These are phyloP conservation scores for Cosmopolites sordidus DNA, from an alignment of 2,888 invertebrate genomes.

Conservation along the genomic window DNA sequence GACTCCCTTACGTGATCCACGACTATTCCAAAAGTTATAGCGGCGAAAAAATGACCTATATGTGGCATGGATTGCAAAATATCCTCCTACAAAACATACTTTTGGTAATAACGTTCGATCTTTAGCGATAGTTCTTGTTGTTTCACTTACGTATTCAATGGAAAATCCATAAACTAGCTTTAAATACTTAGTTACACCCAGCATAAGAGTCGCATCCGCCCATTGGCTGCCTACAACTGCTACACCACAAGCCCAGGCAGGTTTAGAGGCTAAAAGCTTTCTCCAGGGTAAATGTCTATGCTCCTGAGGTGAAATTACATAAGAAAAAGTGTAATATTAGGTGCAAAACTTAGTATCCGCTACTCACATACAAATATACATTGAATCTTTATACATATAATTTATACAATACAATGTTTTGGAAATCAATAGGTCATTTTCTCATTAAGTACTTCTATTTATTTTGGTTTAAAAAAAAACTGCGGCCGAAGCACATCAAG, in stretches of 20 bases:
- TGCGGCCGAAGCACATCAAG: too few species aligned
- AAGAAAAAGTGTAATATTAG: too few species aligned
- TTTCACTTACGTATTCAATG: constrained; percentile 51
- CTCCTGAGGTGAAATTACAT: too few species aligned
- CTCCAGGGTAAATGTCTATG: constrained; percentile 53
- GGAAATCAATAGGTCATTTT: too few species aligned
- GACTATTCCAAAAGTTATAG: constrained; percentile 54
- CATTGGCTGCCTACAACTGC: constrained; percentile 58
- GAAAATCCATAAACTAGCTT: constrained; percentile 58
- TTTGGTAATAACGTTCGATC: neutral
- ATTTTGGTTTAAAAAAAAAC: too few species aligned
- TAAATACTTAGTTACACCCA: constrained; percentile 56
- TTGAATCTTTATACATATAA: too few species aligned
- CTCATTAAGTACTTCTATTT: too few species aligned
- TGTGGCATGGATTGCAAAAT: constrained; percentile 55
- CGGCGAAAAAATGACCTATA: constrained; percentile 56
- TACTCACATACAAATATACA: too few species aligned
- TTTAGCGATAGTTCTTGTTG: neutral
- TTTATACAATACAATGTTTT: too few species aligned
- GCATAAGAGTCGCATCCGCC: constrained; percentile 57
- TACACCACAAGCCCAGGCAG: constrained; percentile 57
- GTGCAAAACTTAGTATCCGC: too few species aligned
- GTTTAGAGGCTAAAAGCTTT: constrained; percentile 52
- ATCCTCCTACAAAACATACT: constrained; percentile 48
- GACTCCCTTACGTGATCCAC: constrained; percentile 55